Evolutionary conservation across 2,113 vertebrate genomes (phyloP).

Genomic region (Phylloscopus trochilus): DNA sequence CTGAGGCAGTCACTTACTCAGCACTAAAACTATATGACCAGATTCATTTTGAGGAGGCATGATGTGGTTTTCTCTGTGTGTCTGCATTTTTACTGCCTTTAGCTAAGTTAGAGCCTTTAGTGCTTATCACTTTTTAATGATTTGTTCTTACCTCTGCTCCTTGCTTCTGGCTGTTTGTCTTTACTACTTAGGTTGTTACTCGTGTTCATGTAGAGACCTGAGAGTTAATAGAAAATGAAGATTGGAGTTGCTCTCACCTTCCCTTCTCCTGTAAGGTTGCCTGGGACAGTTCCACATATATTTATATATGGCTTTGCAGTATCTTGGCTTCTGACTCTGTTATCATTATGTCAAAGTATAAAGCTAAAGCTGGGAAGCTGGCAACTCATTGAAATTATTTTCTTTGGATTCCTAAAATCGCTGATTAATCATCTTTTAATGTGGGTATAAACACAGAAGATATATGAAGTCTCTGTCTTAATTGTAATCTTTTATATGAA

Average conservation of each 20-base stretch:
- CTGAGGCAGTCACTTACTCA: not conserved
- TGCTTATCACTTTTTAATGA: conserved; percentile 32
- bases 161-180: conserved; percentile 39
- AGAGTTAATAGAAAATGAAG: conserved; percentile 25
- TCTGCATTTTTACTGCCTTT: conserved; percentile 21
- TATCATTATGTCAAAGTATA: not conserved
- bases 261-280: not conserved
- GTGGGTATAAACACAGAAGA: not conserved
- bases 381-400: not conserved
- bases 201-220: not conserved
- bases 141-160: conserved; percentile 24
- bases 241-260: not conserved
- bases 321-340: not conserved
- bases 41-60: not conserved
- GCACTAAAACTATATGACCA: conserved; percentile 1
- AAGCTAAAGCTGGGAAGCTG: not conserved
- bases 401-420: not conserved
- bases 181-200: conserved; percentile 25
- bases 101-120: not conserved
- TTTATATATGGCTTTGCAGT: not conserved
- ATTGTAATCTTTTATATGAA: not conserved
- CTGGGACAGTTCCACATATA: not conserved
- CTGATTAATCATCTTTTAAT: not conserved
- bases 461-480: not conserved
- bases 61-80: not conserved